Conservation (phyloP, 2,113 vertebrate genomes). For the Dasypus novemcinctus region DNA sequence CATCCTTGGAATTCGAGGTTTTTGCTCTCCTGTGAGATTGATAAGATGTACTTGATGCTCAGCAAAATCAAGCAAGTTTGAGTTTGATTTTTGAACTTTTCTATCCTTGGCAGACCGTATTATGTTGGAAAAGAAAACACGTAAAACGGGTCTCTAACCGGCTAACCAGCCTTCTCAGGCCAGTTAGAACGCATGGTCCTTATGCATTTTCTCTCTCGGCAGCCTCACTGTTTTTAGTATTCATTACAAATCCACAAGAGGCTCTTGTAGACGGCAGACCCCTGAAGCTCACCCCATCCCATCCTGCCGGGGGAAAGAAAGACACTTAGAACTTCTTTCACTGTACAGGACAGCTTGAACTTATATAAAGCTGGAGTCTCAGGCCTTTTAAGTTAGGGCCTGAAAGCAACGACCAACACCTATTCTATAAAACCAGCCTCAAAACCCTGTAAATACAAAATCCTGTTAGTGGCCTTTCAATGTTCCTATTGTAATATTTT, state of each 20-base stretch:
- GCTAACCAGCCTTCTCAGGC: background rate
- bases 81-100: background rate
- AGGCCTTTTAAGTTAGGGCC: background rate
- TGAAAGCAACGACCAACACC: background rate
- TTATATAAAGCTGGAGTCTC: background rate
- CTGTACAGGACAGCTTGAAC: fast-evolving
- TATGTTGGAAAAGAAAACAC: background rate
- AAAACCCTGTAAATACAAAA: background rate
- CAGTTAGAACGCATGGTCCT: background rate
- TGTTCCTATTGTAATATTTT: constrained; percentile 5
- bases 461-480: background rate
- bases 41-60: background rate
- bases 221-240: fast-evolving
- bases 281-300: background rate
- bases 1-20: background rate
- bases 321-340: fast-evolving
- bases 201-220: background rate
- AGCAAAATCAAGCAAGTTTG: background rate
- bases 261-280: background rate
- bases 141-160: fast-evolving
- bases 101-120: background rate
- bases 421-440: constrained; percentile 35
- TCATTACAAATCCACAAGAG: background rate
- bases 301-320: background rate
- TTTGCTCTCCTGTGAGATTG: background rate